phyloP scores from a whole-genome alignment of 2,797 vertebrate species.

The Leptatherina wallacei region DNA sequence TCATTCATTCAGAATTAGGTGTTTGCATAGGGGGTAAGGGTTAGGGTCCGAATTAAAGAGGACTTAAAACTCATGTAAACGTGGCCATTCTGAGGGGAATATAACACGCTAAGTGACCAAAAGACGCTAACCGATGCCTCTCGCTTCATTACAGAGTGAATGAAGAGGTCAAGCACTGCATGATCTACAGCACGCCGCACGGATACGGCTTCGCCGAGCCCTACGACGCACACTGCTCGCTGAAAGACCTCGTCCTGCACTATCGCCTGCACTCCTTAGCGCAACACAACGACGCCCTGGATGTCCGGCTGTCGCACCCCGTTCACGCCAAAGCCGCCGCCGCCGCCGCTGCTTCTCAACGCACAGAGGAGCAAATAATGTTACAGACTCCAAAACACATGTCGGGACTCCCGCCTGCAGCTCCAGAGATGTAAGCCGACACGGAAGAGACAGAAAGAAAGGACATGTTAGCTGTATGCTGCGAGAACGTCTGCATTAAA shows the following conservation, averaged over 20 bases:
- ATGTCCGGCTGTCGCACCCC: slow-evolving; percentile 93
- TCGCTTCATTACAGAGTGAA: slow-evolving; percentile 84
- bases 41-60: no score
- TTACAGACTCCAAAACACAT: slow-evolving; percentile 81
- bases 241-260: slow-evolving; percentile 96
- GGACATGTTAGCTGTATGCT: slow-evolving; percentile 75
- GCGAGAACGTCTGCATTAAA: slow-evolving; percentile 70
- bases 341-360: slow-evolving; percentile 61
- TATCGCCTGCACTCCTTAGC: slow-evolving; percentile 94
- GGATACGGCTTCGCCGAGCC: slow-evolving; percentile 96
- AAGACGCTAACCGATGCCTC: not conserved
- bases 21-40: no score
- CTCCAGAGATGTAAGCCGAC: slow-evolving; percentile 78
- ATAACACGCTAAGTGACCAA: no score
- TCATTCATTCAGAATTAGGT: no score
- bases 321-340: slow-evolving; percentile 79
- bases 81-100: not conserved
- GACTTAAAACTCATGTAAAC: no score
- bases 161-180: slow-evolving; percentile 96
- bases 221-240: slow-evolving; percentile 92
- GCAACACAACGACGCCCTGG: slow-evolving; percentile 96
- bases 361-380: slow-evolving; percentile 77
- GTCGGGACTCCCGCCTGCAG: slow-evolving; percentile 69
- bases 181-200: slow-evolving; percentile 93
- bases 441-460: slow-evolving; percentile 29